These are phyloP conservation scores for human (Homo sapiens) DNA, from an alignment of 2,113 vertebrate species.

Conservation along the genomic window GRCh38 chr15:20368001-20368500, in stretches of 20 bases:
- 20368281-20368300: neutral
- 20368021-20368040: neutral
- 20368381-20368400: neutral
- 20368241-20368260: neutral
- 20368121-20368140: neutral
- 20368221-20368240: neutral
- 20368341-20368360: neutral
- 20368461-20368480: neutral
- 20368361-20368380: neutral
- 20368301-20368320: neutral
- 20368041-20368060: neutral
- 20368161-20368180: neutral
- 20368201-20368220: fast-evolving
- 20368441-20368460: neutral
- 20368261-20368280: neutral
- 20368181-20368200: neutral
- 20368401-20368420: neutral
- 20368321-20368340: neutral
- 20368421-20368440: neutral
- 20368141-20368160: neutral
- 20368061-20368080: neutral
- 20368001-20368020: neutral
- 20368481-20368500: neutral
- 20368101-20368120: neutral
- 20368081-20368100: neutral